Evolutionary conservation across 2,113 vertebrate species (phyloP).

Genomic region (Phainopepla nitens): DNA sequence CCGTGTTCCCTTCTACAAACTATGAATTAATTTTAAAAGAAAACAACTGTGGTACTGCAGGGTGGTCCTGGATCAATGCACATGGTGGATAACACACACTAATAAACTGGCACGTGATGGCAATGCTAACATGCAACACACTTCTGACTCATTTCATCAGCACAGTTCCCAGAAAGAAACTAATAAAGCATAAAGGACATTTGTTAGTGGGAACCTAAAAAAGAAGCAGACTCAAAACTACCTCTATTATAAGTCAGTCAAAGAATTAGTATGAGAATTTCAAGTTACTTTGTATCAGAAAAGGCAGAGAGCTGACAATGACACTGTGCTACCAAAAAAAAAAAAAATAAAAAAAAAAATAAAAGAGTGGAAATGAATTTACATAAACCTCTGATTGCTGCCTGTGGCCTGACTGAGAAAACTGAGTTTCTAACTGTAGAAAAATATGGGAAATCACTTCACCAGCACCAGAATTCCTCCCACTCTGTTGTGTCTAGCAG

Average conservation of each 20-base stretch:
- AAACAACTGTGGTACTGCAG: neutral
- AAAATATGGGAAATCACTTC: neutral
- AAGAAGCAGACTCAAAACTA: neutral
- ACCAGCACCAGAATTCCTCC: neutral
- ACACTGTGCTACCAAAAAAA: neutral
- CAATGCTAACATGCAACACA: neutral
- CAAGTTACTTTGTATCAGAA: neutral
- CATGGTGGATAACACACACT: neutral
- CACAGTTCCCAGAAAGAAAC: neutral
- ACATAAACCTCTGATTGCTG: neutral
- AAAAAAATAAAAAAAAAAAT: neutral
- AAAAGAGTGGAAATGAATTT: neutral
- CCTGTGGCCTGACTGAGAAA: neutral
- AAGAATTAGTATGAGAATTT: neutral
- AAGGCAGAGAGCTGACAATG: neutral
- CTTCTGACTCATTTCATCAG: neutral
- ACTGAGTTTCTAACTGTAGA: neutral
- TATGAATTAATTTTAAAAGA: neutral
- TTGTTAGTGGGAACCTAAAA: neutral
- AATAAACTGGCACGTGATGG: neutral
- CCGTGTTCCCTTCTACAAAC: neutral
- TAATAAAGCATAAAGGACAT: neutral
- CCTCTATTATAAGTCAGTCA: neutral
- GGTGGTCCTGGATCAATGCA: neutral
- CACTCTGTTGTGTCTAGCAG: neutral